phyloP scores from a whole-genome alignment of 2,113 vertebrate species.

The Falcunculus frontatus region DNA sequence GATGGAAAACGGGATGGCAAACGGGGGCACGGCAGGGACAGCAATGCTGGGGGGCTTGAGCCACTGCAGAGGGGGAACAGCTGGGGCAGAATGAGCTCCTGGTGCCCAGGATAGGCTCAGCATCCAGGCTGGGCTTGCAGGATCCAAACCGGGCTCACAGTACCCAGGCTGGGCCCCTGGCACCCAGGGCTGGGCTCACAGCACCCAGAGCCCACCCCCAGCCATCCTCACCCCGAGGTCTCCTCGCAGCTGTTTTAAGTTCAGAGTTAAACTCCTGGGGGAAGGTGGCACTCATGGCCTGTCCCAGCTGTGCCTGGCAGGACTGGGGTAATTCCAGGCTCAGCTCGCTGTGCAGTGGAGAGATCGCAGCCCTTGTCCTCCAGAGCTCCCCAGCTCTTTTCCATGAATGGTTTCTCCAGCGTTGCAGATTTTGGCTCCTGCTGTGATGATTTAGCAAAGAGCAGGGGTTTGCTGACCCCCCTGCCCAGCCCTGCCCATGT shows the following conservation, averaged over 20 bases:
- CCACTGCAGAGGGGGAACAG: accelerated
- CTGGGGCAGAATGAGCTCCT: background rate
- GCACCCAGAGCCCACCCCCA: background rate
- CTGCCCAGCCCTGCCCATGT: background rate
- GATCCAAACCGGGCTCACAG: background rate
- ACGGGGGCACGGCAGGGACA: accelerated
- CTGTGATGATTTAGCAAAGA: accelerated
- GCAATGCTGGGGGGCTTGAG: accelerated
- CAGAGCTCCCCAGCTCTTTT: background rate
- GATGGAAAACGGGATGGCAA: background rate
- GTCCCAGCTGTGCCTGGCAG: background rate
- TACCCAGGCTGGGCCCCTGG: background rate
- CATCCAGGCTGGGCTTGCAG: accelerated
- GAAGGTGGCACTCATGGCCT: accelerated
- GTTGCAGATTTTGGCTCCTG: background rate
- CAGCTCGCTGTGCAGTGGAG: accelerated
- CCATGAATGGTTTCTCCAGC: accelerated
- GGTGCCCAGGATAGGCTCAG: accelerated
- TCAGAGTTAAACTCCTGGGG: background rate
- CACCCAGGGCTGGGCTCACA: background rate
- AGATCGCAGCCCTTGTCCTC: background rate
- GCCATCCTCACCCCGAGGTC: background rate
- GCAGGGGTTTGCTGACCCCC: background rate
- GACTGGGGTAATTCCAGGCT: background rate
- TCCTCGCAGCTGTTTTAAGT: background rate